Percentiles rank a stretch among this genome's conserved stretches.
Evolutionary conservation across 2,113 vertebrate genomes (phyloP).

Genomic region (Azemiops feae): DNA sequence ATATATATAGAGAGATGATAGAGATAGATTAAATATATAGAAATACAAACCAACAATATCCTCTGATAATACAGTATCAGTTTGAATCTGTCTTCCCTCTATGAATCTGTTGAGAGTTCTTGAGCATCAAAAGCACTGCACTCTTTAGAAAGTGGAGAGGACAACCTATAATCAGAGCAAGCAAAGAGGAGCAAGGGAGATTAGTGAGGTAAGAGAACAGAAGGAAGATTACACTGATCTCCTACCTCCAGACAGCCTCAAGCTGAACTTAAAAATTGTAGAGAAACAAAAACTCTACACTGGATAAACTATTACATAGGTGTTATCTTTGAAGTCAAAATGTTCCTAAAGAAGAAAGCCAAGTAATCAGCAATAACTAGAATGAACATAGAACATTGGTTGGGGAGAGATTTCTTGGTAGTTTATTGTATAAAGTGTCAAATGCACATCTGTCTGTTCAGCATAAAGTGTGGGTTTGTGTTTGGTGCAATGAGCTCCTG

Average conservation of each 20-base stretch:
- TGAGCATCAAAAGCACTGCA: not conserved
- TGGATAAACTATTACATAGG: not conserved
- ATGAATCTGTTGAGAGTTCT: not conserved
- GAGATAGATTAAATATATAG: not conserved
- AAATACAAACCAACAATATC: not conserved
- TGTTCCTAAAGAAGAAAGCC: not conserved
- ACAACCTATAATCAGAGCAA: not conserved
- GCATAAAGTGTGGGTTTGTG: not conserved
- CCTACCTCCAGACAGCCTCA: not conserved
- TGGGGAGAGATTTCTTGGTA: not conserved
- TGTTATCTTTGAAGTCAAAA: not conserved
- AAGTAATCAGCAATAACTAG: not conserved
- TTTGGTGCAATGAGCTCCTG: not conserved
- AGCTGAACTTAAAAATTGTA: not conserved
- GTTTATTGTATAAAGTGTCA: not conserved
- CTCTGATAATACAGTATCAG: not conserved
- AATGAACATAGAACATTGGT: not conserved
- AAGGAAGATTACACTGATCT: not conserved
- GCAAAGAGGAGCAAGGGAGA: not conserved
- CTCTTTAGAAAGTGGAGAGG: not conserved
- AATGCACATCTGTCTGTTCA: not conserved
- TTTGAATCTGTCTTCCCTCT: not conserved
- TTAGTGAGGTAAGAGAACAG: not conserved
- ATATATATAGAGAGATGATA: not conserved
- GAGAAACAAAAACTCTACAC: not conserved